Evolutionary conservation across 1,140 invertebrate genomes (phyloP), one percentile per base, ranked within the genome.

Genomic region (Tetranychus cinnabarinus): DNA sequence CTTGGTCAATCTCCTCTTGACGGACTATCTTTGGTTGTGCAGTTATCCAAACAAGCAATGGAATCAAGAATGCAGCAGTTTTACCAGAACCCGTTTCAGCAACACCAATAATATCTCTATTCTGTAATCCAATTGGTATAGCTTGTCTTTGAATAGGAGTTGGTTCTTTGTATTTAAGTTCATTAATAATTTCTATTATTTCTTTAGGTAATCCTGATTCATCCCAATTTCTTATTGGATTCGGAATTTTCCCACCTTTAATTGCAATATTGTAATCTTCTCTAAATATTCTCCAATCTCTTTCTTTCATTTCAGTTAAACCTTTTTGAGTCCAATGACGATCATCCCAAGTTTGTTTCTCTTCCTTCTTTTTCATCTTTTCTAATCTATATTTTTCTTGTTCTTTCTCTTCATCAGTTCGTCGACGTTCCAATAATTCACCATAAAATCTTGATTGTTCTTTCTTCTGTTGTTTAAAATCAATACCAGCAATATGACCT

Each of bases 181-280:
- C 60, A 47, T 66, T 61, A 60, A 98, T 92, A 56, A 97, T 90
- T 50, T 97, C 90, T 67, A 89, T 78, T 63, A 99, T 84, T 72
- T 95, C 88, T 67, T 81, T 78, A 35, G 88, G 85, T 65, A 99
- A 82, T n/a, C 79, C 80, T 12, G 86, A 87, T 75, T 99, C 96
- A 65, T 83, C 84, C 96, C 96, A 99, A 42, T 78, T 82, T 15
- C 96, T 76, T 55, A 99, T 84, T 1, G 95, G 95, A 76, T 95
- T 88, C 4, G 96, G 93, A 69, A 99, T 95, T 69, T 81, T 82
- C 0, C 96, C 96, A 63, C 64, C 93, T 73, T 99, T 99, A 56
- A 97, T 92, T 5, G 89, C 87, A 55, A 99, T 98, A 70, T 95
- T 99, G 70, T 95, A 99, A 76, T 99, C 96, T 76, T 99, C 96